Conservation (phyloP, 2,888 invertebrate species). For the Dasypogon diadema region DNA sequence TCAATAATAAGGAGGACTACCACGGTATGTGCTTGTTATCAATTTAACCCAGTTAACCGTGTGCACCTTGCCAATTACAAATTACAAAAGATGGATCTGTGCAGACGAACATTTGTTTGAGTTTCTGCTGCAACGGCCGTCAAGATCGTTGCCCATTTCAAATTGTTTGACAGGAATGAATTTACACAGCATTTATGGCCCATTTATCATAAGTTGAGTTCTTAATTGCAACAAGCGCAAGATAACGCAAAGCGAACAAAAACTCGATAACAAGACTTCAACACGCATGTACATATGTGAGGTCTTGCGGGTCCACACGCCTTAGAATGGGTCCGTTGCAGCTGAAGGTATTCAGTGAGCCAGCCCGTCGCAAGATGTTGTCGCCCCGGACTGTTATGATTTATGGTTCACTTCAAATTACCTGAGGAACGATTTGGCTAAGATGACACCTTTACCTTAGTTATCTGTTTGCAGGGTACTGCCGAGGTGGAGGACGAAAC, state of each 20-base stretch:
- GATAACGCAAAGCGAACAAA: slow-evolving; percentile 30
- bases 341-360: background rate
- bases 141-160: slow-evolving; percentile 10
- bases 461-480: slow-evolving; percentile 3
- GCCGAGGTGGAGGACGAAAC: background rate
- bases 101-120: slow-evolving; percentile 9
- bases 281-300: slow-evolving; percentile 7
- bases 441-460: slow-evolving; percentile 32
- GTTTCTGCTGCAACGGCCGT: background rate
- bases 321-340: background rate
- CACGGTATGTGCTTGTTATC: slow-evolving; percentile 5
- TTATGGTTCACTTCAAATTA: slow-evolving; percentile 44
- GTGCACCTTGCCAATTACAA: no score
- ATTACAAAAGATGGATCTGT: slow-evolving; percentile 4
- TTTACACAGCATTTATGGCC: slow-evolving; percentile 21
- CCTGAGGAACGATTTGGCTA: slow-evolving; percentile 43
- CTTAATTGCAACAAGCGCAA: slow-evolving; percentile 47
- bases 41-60: background rate
- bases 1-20: slow-evolving; percentile 9
- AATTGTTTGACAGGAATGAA: slow-evolving; percentile 23
- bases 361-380: slow-evolving; percentile 9
- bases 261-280: slow-evolving; percentile 22
- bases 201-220: slow-evolving; percentile 48
- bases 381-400: slow-evolving; percentile 39
- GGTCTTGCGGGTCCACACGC: slow-evolving; percentile 9